Conservation (phyloP, 2,797 vertebrate genomes). For the Stomatorhinus walkeri region DNA sequence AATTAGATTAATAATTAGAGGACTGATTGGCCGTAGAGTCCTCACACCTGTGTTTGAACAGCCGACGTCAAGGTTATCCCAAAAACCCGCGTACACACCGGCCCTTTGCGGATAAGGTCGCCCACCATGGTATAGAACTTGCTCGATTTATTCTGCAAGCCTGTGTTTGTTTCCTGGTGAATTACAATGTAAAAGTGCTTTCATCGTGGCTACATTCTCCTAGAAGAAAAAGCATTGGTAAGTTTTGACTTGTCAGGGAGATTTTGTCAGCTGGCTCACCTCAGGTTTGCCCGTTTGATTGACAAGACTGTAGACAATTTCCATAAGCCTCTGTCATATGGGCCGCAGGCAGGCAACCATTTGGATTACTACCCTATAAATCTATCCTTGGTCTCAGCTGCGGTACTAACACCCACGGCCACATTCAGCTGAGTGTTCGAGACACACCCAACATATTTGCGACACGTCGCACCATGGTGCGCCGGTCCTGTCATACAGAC, state of each 20-base stretch:
- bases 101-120: background rate
- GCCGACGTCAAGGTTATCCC: background rate
- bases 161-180: background rate
- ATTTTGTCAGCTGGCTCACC: background rate
- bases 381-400: background rate
- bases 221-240: background rate
- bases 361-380: constrained; percentile 31
- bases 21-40: background rate
- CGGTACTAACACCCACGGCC: background rate
- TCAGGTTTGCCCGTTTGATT: background rate
- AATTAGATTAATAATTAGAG: background rate
- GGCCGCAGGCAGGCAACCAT: constrained; percentile 14
- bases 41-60: background rate
- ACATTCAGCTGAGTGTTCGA: background rate
- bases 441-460: background rate
- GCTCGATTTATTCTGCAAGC: background rate
- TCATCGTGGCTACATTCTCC: background rate
- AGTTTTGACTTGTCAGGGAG: background rate
- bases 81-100: background rate
- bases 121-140: background rate
- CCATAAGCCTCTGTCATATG: constrained; percentile 25
- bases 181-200: background rate
- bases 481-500: background rate
- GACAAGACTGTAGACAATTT: constrained; percentile 29
- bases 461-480: background rate